Percentiles rank a stretch among this genome's conserved stretches.
Evolutionary conservation across 1,140 invertebrate species (phyloP).

Genomic region (Orchesella cincta): DNA sequence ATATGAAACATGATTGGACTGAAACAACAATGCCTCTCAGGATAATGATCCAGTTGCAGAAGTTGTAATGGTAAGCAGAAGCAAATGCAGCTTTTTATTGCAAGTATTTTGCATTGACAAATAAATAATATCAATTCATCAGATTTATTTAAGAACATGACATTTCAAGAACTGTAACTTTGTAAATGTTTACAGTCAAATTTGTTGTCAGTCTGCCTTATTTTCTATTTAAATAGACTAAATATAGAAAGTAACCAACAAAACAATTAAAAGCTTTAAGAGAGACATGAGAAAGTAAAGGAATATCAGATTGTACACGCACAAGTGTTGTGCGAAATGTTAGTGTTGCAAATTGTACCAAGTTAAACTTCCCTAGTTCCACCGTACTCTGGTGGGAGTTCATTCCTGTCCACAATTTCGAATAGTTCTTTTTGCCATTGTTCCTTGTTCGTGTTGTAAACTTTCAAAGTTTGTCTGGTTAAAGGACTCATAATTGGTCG

Average conservation of each 20-base stretch:
- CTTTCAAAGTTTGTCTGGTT: constrained; percentile 6
- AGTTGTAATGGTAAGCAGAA: background rate
- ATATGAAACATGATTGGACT: too few species aligned
- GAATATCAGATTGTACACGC: background rate
- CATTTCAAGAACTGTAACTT: too few species aligned
- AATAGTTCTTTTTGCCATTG: constrained; percentile 6
- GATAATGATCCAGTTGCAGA: too few species aligned
- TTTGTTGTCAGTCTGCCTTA: too few species aligned
- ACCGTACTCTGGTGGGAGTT: constrained; percentile 14
- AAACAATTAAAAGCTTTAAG: background rate
- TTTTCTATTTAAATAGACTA: background rate
- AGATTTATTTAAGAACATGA: too few species aligned
- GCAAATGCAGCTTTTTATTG: background rate
- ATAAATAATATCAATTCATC: too few species aligned
- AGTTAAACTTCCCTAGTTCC: constrained; percentile 2
- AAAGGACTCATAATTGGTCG: background rate
- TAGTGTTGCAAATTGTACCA: background rate
- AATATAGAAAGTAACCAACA: background rate
- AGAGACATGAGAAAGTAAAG: background rate
- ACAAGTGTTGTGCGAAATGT: background rate
- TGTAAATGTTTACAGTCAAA: too few species aligned
- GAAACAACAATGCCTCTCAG: too few species aligned
- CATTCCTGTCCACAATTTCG: background rate
- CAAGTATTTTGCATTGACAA: background rate
- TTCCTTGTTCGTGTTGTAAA: constrained; percentile 20